Base-by-base conservation (phyloP, 2,797 vertebrate genomes). In the Premnoplex brunnescens region DNA sequence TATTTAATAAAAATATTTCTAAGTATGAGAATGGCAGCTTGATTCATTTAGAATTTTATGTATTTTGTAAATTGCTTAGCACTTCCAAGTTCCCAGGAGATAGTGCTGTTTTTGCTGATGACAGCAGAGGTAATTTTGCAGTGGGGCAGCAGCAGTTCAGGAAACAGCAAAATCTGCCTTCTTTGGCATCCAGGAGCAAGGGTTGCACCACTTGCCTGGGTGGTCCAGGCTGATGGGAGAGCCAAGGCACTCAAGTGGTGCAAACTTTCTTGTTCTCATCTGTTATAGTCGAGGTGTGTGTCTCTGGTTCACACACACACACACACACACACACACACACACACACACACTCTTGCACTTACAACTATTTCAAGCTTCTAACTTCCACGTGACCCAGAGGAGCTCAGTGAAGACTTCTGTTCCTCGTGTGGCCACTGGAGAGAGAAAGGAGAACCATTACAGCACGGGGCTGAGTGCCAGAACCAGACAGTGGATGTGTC, bases 1-100 rank as follows among this genome's bases (percentile, higher is more conserved):
- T 97, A 96, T 96, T 97, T 97, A 97, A 96, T 95, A 96, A 96
- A 97, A 93, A 41, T 0, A 0, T 97, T 95, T 95, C 24, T 93
- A 93, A 67, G 48, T 71, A 86, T 18, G 15, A 59, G 63, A 89
- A 92, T 72, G 58, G 66, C 26, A 51, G 14, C 23, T 68, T 67
- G 67, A 72, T 85, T 93, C 1, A 28, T 67, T 88, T 74, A 34
- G 60, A 63, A 62, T 41, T 44, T 54, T 23, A 23, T 7, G 4
- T 68, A 30, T 67, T 84, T 91, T 48, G 56, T 43, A 46, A 52
- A 49, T 49, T 66, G 44, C 26, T 36, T 62, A 2, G 72, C 46
- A 14, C 4, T 82, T 85, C 23, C 80, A 62, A 77, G 41, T 51
- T 80, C 27, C 62, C 23, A 37, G 69, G 36, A 81, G 56, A 54